phyloP scores from a whole-genome alignment of 2,888 invertebrate genomes.

The Trileptium ribeirensis region DNA sequence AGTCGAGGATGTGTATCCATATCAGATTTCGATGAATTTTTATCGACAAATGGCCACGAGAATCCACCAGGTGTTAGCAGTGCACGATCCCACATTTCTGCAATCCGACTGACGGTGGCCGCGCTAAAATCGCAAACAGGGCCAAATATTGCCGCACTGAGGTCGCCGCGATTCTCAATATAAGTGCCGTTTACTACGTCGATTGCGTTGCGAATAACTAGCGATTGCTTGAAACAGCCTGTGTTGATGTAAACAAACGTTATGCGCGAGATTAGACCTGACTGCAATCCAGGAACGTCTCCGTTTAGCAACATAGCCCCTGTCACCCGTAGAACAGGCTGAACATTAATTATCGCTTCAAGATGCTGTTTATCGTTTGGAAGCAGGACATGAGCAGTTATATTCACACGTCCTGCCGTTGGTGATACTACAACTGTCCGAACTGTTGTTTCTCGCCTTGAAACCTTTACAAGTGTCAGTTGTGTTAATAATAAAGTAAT shows the following conservation, averaged over 20 bases:
- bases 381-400: not conserved
- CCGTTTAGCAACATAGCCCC: not conserved
- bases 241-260: not conserved
- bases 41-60: constrained; percentile 15
- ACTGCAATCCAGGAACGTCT: not conserved
- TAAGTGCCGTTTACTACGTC: constrained; percentile 13
- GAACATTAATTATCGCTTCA: not conserved
- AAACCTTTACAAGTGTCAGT: too few relatives aligned
- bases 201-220: constrained; percentile 11
- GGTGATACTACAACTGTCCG: too few relatives aligned
- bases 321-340: not conserved
- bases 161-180: not conserved
- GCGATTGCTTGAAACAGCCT: not conserved
- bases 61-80: constrained; percentile 9
- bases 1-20: constrained; percentile 3
- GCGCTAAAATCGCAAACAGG: constrained; percentile 17
- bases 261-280: too few relatives aligned
- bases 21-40: not conserved
- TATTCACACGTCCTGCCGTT: too few relatives aligned
- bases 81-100: not conserved
- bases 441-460: too few relatives aligned
- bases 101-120: constrained; percentile 12
- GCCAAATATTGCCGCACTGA: not conserved
- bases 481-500: too few relatives aligned
- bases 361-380: not conserved